Percentiles rank a stretch among this genome's conserved stretches.
These are phyloP conservation scores for Halocaridina rubra DNA, from an alignment of 2,888 invertebrate species.

Conservation along the genomic window DNA sequence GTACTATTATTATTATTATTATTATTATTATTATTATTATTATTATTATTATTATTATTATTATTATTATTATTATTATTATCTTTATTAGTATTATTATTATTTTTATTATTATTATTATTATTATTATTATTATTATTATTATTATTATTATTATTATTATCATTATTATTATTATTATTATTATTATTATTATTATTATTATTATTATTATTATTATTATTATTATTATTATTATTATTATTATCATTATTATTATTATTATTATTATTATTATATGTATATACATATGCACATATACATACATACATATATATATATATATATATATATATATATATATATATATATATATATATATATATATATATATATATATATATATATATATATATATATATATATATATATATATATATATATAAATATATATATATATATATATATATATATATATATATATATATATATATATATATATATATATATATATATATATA, in stretches of 20 bases:
- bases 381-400: no score
- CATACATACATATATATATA: no score
- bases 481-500: no score
- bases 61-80: neutral
- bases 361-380: no score
- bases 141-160: neutral
- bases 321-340: no score
- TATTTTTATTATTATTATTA: neutral
- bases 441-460: no score
- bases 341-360: no score
- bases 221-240: neutral
- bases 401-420: no score
- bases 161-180: neutral
- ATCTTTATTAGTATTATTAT: neutral
- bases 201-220: neutral
- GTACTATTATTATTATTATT: neutral
- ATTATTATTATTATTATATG: neutral
- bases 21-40: neutral
- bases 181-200: neutral
- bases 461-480: no score
- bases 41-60: neutral
- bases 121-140: neutral
- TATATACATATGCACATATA: no score
- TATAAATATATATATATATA: no score
- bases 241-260: neutral